Conservation (phyloP, 1,140 invertebrate genomes). For the Triops cancriformis region DNA sequence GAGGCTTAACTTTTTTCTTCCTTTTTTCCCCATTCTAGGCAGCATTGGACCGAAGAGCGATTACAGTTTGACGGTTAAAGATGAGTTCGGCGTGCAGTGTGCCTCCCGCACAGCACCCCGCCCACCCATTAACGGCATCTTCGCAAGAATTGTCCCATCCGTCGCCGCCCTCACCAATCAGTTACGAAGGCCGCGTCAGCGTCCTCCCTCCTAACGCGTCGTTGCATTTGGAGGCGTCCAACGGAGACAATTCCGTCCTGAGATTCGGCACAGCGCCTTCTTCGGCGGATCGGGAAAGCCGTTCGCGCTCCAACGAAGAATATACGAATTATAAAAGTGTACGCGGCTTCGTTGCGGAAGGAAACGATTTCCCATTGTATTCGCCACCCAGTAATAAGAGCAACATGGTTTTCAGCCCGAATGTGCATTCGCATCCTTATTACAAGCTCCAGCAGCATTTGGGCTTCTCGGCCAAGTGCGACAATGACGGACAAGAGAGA, state of each 20-base stretch:
- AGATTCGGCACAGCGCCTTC: not conserved
- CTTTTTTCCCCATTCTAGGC: not conserved
- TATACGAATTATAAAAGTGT: not conserved
- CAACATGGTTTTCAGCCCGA: not conserved
- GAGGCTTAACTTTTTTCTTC: not conserved
- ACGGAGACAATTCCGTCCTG: not conserved
- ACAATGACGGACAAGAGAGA: not conserved
- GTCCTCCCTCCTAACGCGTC: constrained; percentile 30
- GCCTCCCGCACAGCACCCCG: constrained; percentile 15
- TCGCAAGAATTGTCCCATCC: not conserved
- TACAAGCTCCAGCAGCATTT: constrained; percentile 15
- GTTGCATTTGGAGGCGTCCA: not conserved
- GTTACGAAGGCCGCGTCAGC: constrained; percentile 33
- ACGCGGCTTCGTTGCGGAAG: not conserved
- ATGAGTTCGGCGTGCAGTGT: constrained; percentile 28
- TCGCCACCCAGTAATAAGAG: not conserved
- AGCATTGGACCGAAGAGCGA: not conserved
- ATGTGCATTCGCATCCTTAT: not conserved
- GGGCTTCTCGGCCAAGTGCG: not conserved
- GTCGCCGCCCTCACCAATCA: constrained; percentile 29
- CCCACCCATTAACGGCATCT: constrained; percentile 13
- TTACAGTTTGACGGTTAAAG: not conserved
- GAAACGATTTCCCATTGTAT: not conserved
- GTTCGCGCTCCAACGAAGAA: not conserved
- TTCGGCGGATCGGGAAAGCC: not conserved